Evolutionary conservation across 2,797 vertebrate genomes (phyloP), one percentile per base, ranked within the genome.

Genomic region (Amblyraja radiata): DNA sequence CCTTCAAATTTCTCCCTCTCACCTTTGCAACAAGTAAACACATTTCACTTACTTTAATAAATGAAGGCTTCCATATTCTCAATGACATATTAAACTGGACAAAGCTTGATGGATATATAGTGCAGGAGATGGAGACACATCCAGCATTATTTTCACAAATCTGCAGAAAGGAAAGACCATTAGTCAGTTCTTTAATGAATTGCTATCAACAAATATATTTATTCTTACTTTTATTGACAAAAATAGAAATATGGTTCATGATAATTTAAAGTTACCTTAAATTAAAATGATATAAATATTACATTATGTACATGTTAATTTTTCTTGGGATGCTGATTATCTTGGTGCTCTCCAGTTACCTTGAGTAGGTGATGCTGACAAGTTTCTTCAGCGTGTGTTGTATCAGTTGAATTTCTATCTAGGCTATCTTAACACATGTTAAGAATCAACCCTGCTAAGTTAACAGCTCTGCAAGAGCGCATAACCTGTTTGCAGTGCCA

Each of bases 21-120:
- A 54, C 5, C 32, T 23, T 90, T 71, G 71, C 46, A 14, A 54
- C 25, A 71, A 54, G 13, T n/a, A 74, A 74, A 92, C 58, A 3
- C 90, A 39, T 93, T 93, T 92, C 54, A 96, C 94, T 94, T 95
- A 99, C 99, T 96, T 97, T 97, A 94, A 99, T 97, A 93, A 99
- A 98, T 0, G 99, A 98, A 39, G 97, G 97, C 93, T 98, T 98
- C 98, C 98, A 99, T 93, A 99, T 95, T 95, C 97, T 95, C 93
- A 99, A 96, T 0, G 97, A 98, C 81, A 98, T 93, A 18, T 99
- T 98, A 94, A 99, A 96, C 78, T 98, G 97, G 94, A 96, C 97
- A 9, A 93, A 1, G 0, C 95, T 94, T 16, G 96, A 96, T n/a
- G 97, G 95, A 0, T 95, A 93, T 93, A 99, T 94, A 32, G 93